Base-by-base conservation (phyloP, 2,113 vertebrate species). In the Lichenostomus cassidix region DNA sequence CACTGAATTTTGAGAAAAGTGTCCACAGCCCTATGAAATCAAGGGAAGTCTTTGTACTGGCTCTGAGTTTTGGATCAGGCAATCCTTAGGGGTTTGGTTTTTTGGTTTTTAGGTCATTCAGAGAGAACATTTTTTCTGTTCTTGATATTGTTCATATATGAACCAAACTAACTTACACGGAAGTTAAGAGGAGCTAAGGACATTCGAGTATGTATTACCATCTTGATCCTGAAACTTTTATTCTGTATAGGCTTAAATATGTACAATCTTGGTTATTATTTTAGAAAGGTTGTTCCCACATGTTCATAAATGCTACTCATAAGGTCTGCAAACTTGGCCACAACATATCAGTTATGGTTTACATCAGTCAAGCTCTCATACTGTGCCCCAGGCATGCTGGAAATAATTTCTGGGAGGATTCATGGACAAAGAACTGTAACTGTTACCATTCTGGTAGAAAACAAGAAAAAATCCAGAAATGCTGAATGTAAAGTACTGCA, bases 381-480 rank as follows among this genome's bases (percentile, higher is more conserved):
- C 52, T 73, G 78, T 95, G 31, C 71, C 71, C 71, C 35, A 96
- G 69, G 64, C 60, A 56, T 44, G n/a, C 67, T 91, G 86, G 71
- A 56, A 85, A 25, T 71, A 37, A 69, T 94, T 78, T 92, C 33
- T 71, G 74, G 50, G 28, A 52, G 63, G 63, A 44, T 74, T 89
- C 55, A 8, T 88, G 44, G 35, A 87, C 47, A 75, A 87, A 81
- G 37, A 89, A 29, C 75, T 82, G 56, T 42, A 67, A 59, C 69
- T 92, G 21, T 83, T 96, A 44, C 9, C 33, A 64, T 78, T 94
- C 76, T 73, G 42, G 37, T 89, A 60, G 67, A 73, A 86, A 91
- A 91, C 49, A 94, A 76, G 65, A 81, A 83, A 88, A 56, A 44
- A 68, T 11, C 35, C 69, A 77, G 33, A 94, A 93, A 91, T 95